Conservation (phyloP, 2,113 vertebrate species). For the Zootoca vivipara region DNA sequence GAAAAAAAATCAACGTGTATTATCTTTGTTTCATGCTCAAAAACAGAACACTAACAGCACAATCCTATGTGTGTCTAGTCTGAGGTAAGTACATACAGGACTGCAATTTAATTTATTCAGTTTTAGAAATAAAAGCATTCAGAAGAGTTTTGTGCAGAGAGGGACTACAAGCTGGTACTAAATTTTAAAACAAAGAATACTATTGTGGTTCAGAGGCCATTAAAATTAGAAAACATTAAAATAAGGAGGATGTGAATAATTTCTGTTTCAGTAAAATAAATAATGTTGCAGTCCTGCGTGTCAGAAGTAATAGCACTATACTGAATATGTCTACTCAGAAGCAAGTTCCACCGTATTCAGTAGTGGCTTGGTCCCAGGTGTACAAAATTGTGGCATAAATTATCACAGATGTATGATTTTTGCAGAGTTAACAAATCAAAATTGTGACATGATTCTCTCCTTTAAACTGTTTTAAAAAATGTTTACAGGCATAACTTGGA, state of each 20-base stretch:
- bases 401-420: not conserved
- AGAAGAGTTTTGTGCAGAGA: not conserved
- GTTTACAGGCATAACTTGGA: no score
- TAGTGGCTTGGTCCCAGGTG: no score
- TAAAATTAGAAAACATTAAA: not conserved
- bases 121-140: not conserved
- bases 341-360: no score
- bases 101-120: not conserved
- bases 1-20: not conserved
- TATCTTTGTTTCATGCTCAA: not conserved
- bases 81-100: not conserved
- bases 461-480: not conserved
- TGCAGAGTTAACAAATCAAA: not conserved
- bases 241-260: not conserved
- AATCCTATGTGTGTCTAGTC: not conserved
- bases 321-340: no score
- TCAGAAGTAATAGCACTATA: not conserved
- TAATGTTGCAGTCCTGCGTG: not conserved
- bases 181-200: not conserved
- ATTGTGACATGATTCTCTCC: not conserved
- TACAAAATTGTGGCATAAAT: no score
- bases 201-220: not conserved
- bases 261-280: not conserved
- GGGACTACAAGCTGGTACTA: no score
- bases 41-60: not conserved